Percentiles rank a stretch among this genome's conserved stretches.
These are phyloP conservation scores for Dimorphilus gyrociliatus DNA, from an alignment of 2,888 invertebrate species.

Conservation along the genomic window DNA sequence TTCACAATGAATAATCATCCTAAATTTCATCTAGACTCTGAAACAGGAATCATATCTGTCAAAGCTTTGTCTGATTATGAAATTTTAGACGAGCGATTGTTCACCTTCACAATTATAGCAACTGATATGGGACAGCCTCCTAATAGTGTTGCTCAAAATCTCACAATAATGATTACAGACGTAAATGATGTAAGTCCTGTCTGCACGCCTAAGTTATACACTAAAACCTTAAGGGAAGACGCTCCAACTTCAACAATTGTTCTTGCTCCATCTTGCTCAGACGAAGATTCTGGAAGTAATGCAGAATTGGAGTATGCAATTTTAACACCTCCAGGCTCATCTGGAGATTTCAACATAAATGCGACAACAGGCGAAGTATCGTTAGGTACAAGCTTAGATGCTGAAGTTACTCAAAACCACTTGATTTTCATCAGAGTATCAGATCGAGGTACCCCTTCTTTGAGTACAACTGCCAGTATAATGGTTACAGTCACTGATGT, in stretches of 20 bases:
- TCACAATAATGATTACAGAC: slow-evolving; percentile 21
- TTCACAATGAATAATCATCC: slow-evolving; percentile 7
- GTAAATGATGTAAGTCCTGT: slow-evolving; percentile 26
- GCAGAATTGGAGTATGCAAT: slow-evolving; percentile 8
- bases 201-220: slow-evolving; percentile 14
- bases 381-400: slow-evolving; percentile 14
- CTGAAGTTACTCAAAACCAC: slow-evolving; percentile 13
- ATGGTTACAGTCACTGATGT: slow-evolving; percentile 17
- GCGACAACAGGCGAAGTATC: slow-evolving; percentile 12
- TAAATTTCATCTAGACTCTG: slow-evolving; percentile 2
- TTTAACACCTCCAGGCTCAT: slow-evolving; percentile 9
- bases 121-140: slow-evolving; percentile 14
- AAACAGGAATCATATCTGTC: slow-evolving; percentile 11
- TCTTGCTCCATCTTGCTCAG: slow-evolving; percentile 11
- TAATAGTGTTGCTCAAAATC: slow-evolving; percentile 17
- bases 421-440: slow-evolving; percentile 13
- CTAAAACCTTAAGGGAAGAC: slow-evolving; percentile 9
- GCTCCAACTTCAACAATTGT: slow-evolving; percentile 5
- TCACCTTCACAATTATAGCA: slow-evolving; percentile 14
- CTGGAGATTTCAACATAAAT: slow-evolving; percentile 9
- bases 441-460: slow-evolving; percentile 13
- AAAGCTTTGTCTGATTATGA: slow-evolving; percentile 17
- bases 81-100: slow-evolving; percentile 11
- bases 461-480: slow-evolving; percentile 12
- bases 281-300: slow-evolving; percentile 12